phyloP scores from a whole-genome alignment of 2,888 invertebrate species.

The Leptodirus hochenwartii region DNA sequence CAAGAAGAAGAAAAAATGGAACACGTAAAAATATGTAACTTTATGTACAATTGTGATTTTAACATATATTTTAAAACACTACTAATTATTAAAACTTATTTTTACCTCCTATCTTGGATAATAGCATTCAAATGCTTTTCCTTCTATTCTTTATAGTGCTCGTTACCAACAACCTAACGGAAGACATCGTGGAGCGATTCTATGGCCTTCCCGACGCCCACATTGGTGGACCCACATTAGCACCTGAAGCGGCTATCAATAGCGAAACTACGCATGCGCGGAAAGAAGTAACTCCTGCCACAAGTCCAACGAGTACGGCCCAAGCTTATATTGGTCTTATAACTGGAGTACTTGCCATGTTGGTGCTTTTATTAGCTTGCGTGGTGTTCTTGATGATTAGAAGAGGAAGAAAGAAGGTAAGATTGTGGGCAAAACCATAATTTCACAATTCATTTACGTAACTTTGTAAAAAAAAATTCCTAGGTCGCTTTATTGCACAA shows the following conservation, averaged over 20 bases:
- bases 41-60: too few relatives aligned
- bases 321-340: constrained; percentile 42
- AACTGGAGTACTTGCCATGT: constrained; percentile 46
- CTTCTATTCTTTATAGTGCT: constrained; percentile 26
- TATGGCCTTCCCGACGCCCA: constrained; percentile 34
- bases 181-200: constrained; percentile 40
- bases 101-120: too few relatives aligned
- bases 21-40: too few relatives aligned
- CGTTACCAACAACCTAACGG: constrained; percentile 39
- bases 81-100: too few relatives aligned
- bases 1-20: too few relatives aligned
- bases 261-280: constrained; percentile 30
- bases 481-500: constrained; percentile 43
- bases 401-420: constrained; percentile 37
- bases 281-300: constrained; percentile 37
- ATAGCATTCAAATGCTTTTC: background rate
- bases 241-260: constrained; percentile 21
- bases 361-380: constrained; percentile 43
- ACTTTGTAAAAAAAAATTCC: too few relatives aligned
- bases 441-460: constrained; percentile 4
- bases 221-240: too few relatives aligned
- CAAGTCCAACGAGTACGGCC: constrained; percentile 37
- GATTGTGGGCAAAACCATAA: too few relatives aligned
- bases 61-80: background rate
- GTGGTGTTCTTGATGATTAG: constrained; percentile 45